Base-by-base conservation (phyloP, 2,113 vertebrate genomes). In the Podarcis raffonei region DNA sequence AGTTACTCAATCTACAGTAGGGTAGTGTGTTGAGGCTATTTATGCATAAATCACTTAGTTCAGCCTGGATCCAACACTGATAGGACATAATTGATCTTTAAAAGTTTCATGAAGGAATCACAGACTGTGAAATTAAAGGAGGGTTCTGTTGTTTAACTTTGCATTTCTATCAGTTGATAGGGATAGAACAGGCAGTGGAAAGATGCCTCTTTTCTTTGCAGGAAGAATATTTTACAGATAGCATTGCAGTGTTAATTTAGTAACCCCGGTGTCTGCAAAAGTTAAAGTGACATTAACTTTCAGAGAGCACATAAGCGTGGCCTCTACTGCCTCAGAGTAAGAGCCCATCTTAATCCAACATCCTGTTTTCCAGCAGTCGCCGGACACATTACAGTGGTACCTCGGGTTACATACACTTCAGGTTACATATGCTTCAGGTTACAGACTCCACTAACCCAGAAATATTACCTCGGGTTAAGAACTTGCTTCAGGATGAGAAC, bases 71-170 rank as follows among this genome's bases (percentile, higher is more conserved):
- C 93, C 94, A 95, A 94, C 92, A 95, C 35, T 96, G 95, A 96
- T 95, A 94, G 93, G 88, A 92, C 83, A 93, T 96, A 96, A 97
- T 90, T 96, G 96, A 91, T 96, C 92, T 96, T 96, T 96, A 96
- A 96, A 96, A 96, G 84, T 96, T 96, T 96, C 94, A 95, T 95
- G 95, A 96, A 94, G 94, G 90, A 97, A 93, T 96, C 93, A 96
- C 90, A 93, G 92, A 94, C 94, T 97, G 96, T 97, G 95, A 97
- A 97, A 97, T 96, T 96, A 96, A 96, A 96, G 93, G 84, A 59
- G 1, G 87, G 42, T 90, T 95, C 86, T 93, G 72, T 94, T 95
- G 90, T 96, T 95, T 94, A 93, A 94, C 88, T 96, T 96, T 94
- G 89, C 86, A 92, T 96, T 97, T 95, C 90, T 87, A 89, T 94